A percentile compares a stretch with the other conserved stretches of the same genome.
phyloP scores from a whole-genome alignment of 2,797 vertebrate genomes.

The Lutjanus argentimaculatus region DNA sequence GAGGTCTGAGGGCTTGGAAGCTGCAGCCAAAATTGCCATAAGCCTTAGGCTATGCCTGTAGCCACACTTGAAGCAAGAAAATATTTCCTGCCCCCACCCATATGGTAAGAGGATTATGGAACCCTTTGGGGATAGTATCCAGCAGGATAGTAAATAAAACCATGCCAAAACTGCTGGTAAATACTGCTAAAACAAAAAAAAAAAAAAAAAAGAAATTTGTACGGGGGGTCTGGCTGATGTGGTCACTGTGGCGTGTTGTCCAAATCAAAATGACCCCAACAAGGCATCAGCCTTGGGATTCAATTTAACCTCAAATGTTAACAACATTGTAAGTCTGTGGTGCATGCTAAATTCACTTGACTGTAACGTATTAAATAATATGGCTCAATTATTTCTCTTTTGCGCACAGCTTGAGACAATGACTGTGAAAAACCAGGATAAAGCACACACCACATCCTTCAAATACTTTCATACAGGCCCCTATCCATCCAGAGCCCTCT shows the following conservation, averaged over 20 bases:
- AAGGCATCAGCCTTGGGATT: conserved; percentile 23
- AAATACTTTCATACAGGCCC: conserved; percentile 38
- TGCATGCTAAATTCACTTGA: conserved; percentile 11
- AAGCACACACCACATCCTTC: conserved; percentile 43
- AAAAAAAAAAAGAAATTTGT: conserved; percentile 31
- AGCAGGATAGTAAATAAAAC: conserved; percentile 71
- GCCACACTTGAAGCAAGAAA: conserved; percentile 69
- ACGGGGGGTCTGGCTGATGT: neutral
- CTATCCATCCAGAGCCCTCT: conserved; percentile 46
- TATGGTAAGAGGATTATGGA: conserved; percentile 76
- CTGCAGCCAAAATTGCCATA: conserved; percentile 71
- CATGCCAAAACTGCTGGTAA: conserved; percentile 59
- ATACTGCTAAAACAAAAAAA: conserved; percentile 53
- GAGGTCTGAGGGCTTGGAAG: conserved; percentile 46
- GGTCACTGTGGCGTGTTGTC: conserved; percentile 25
- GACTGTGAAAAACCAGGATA: conserved; percentile 37
- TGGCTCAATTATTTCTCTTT: conserved; percentile 45
- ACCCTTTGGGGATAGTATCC: conserved; percentile 62
- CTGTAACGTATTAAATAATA: conserved; percentile 41
- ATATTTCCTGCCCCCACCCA: conserved; percentile 61
- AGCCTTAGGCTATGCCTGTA: conserved; percentile 75
- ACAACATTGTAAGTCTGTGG: conserved; percentile 5
- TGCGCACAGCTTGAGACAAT: conserved; percentile 31
- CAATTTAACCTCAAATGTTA: conserved; percentile 18
- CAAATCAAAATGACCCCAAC: conserved; percentile 46